These are phyloP conservation scores for Callospermophilus lateralis DNA, from an alignment of 2,113 vertebrate species.

Conservation along the genomic window DNA sequence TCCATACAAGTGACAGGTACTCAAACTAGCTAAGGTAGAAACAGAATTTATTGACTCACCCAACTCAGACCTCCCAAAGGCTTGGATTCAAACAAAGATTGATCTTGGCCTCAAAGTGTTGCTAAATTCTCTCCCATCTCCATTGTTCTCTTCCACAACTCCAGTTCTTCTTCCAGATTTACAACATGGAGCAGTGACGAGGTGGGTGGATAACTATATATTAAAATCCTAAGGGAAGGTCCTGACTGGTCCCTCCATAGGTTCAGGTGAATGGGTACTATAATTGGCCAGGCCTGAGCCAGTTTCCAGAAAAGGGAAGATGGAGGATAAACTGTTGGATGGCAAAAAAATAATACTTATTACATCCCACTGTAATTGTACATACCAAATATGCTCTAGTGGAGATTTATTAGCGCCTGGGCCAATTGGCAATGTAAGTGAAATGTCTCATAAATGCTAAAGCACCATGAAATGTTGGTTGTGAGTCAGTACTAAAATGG, in stretches of 20 bases:
- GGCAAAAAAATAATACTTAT: constrained; percentile 67
- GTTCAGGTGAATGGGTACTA: constrained; percentile 2
- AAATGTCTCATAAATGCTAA: constrained; percentile 72
- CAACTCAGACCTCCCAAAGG: not conserved
- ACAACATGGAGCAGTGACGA: not conserved
- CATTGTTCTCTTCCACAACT: not conserved
- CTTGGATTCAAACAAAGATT: constrained; percentile 34
- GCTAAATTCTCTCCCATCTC: not conserved
- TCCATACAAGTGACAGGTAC: not conserved
- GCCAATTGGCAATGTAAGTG: constrained; percentile 51
- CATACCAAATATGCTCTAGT: constrained; percentile 24
- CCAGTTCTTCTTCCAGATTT: not conserved
- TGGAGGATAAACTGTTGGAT: constrained; percentile 3
- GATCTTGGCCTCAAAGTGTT: not conserved
- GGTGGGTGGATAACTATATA: not conserved
- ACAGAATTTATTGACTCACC: not conserved
- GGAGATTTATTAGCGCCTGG: constrained; percentile 50
- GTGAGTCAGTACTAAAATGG: constrained; percentile 64
- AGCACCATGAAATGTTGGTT: constrained; percentile 67
- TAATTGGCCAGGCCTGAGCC: not conserved
- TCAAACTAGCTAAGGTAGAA: not conserved
- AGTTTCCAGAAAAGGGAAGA: constrained; percentile 53
- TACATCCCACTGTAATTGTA: constrained; percentile 44
- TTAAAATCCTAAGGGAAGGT: not conserved
- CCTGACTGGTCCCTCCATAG: not conserved